These are phyloP conservation scores for Aphrophora alni DNA, from an alignment of 2,888 invertebrate genomes.

Conservation along the genomic window DNA sequence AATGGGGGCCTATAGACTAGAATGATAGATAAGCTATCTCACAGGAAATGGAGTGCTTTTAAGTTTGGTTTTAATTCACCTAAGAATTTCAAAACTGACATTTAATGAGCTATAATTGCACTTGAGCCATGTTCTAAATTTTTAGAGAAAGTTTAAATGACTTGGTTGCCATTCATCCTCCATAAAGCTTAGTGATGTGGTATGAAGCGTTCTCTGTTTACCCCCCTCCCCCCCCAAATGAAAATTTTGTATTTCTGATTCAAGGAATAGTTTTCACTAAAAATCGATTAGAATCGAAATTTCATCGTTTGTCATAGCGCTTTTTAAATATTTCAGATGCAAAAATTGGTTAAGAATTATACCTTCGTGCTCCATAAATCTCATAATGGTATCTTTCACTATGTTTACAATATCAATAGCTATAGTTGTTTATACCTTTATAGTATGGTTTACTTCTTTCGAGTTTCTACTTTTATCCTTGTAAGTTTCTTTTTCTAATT, in stretches of 20 bases:
- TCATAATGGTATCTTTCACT: background rate
- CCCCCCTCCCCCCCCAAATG: background rate
- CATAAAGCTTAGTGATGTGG: background rate
- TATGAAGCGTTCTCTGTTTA: background rate
- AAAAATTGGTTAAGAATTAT: conserved; percentile 7
- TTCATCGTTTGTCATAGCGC: background rate
- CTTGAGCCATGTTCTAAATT: background rate
- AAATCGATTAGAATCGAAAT: background rate
- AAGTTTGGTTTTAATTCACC: background rate
- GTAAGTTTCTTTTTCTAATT: background rate
- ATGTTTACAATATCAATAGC: background rate
- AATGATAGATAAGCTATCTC: background rate
- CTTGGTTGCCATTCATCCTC: background rate
- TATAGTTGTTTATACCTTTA: background rate
- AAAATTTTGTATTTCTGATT: background rate
- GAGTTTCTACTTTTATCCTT: background rate
- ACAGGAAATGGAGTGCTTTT: background rate
- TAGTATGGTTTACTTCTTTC: background rate
- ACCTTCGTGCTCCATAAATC: conserved; percentile 9
- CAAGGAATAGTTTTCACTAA: conserved; percentile 4
- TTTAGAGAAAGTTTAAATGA: background rate
- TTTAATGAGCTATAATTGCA: conserved; percentile 2
- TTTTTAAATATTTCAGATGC: background rate
- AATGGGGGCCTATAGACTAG: too few species aligned
- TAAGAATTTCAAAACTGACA: background rate